Conservation (phyloP, 2,113 vertebrate species). For the Solenodon paradoxus region DNA sequence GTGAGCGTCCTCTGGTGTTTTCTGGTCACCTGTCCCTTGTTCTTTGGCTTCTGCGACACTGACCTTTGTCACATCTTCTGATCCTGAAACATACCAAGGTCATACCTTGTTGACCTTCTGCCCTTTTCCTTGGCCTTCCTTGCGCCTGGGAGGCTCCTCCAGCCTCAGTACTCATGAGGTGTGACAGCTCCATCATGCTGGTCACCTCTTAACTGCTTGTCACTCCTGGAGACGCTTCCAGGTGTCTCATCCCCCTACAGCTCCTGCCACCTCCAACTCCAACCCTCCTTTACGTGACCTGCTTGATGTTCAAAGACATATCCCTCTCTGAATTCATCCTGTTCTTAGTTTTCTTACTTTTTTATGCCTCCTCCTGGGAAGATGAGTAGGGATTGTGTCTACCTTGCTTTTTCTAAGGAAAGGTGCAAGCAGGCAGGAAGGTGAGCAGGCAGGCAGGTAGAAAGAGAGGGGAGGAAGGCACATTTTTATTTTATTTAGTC, state of each 20-base stretch:
- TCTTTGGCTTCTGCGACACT: not conserved
- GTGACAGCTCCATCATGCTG: not conserved
- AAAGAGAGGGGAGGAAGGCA: too few species aligned
- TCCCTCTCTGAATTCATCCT: not conserved
- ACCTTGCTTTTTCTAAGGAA: too few species aligned
- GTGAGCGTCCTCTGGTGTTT: fast-evolving
- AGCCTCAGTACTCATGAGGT: not conserved
- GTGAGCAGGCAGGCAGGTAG: too few species aligned
- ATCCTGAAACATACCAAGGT: not conserved
- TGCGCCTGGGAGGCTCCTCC: not conserved
- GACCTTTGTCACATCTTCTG: not conserved
- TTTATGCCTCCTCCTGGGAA: not conserved
- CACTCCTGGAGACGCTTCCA: not conserved
- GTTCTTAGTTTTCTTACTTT: not conserved
- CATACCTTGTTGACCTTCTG: too few species aligned
- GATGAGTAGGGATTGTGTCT: not conserved
- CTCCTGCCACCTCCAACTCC: fast-evolving
- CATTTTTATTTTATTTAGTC: too few species aligned
- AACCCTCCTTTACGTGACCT: not conserved
- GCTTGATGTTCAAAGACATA: not conserved
- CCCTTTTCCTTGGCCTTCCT: not conserved
- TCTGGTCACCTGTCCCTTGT: not conserved
- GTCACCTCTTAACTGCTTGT: too few species aligned
- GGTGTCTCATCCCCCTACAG: not conserved
- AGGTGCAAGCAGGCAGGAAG: too few species aligned